phyloP scores from a whole-genome alignment of 2,888 invertebrate species.

The Timandra comae region DNA sequence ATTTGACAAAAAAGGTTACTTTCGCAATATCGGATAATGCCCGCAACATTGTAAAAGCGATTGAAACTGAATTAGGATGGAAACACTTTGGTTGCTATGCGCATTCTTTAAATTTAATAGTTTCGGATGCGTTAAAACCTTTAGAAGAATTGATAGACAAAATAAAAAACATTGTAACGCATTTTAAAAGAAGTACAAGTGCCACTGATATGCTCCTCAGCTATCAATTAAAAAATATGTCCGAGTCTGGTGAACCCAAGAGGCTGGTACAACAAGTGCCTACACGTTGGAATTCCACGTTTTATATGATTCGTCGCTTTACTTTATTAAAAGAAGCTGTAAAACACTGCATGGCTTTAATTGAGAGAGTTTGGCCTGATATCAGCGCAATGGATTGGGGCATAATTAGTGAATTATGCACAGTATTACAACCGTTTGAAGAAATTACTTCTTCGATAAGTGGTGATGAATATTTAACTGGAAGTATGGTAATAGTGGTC shows the following conservation, averaged over 20 bases:
- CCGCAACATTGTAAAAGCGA: slow-evolving; percentile 23
- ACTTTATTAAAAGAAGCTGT: slow-evolving; percentile 21
- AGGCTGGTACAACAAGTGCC: slow-evolving; percentile 23
- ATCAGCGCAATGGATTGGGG: slow-evolving; percentile 21
- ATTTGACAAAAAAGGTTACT: slow-evolving; percentile 20
- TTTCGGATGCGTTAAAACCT: slow-evolving; percentile 14
- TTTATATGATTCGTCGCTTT: slow-evolving; percentile 23
- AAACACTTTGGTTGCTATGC: slow-evolving; percentile 28
- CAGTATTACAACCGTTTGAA: slow-evolving; percentile 22
- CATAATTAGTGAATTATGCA: slow-evolving; percentile 9
- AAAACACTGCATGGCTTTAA: slow-evolving; percentile 13
- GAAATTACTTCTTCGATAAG: slow-evolving; percentile 19
- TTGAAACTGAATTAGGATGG: slow-evolving; percentile 14
- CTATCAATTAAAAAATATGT: slow-evolving; percentile 18
- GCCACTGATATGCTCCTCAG: slow-evolving; percentile 19
- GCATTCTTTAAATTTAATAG: slow-evolving; percentile 20
- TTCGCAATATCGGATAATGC: slow-evolving; percentile 30
- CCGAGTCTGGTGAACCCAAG: slow-evolving; percentile 18
- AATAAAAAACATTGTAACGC: slow-evolving; percentile 17
- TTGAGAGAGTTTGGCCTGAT: slow-evolving; percentile 10
- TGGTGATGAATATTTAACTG: slow-evolving; percentile 23
- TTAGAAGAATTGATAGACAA: slow-evolving; percentile 10
- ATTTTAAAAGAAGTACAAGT: slow-evolving; percentile 20
- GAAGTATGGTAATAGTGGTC: slow-evolving; percentile 21
- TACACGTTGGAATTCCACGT: slow-evolving; percentile 27